These are phyloP conservation scores for Sebastes iracundus DNA, from an alignment of 2,797 vertebrate species.

Conservation along the genomic window DNA sequence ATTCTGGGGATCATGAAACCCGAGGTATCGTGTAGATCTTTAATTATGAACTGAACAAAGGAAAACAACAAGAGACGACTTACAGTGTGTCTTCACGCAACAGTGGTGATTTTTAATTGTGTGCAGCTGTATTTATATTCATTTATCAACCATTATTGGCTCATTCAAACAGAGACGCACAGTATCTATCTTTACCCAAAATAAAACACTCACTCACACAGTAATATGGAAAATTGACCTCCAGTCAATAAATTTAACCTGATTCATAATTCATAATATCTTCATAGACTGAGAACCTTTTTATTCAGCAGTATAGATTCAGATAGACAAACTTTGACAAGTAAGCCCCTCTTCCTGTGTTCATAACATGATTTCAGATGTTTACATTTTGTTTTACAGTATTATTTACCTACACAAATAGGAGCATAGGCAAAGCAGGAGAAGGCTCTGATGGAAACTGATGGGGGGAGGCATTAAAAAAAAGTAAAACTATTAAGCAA, in stretches of 20 bases:
- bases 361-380: neutral
- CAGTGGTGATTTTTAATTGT: conserved; percentile 26
- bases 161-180: neutral
- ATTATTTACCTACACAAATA: neutral
- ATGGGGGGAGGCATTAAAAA: neutral
- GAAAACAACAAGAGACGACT: conserved; percentile 7
- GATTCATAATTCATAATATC: neutral
- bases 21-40: conserved; percentile 9
- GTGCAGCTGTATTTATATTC: conserved; percentile 36
- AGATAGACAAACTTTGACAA: neutral
- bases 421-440: neutral
- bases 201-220: neutral
- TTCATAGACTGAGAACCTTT: neutral
- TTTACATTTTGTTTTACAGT: neutral
- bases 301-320: neutral
- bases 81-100: neutral
- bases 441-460: neutral
- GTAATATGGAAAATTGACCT: neutral
- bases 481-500: neutral
- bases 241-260: neutral
- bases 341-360: neutral
- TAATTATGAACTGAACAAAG: conserved; percentile 22
- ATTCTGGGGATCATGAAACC: conserved; percentile 3
- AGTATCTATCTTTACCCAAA: conserved; percentile 14
- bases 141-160: conserved; percentile 23